Percentiles rank a stretch among this genome's conserved stretches.
Conservation (phyloP, 53 echinoderm and acorn worm species). For the Pentamera pediparva region DNA sequence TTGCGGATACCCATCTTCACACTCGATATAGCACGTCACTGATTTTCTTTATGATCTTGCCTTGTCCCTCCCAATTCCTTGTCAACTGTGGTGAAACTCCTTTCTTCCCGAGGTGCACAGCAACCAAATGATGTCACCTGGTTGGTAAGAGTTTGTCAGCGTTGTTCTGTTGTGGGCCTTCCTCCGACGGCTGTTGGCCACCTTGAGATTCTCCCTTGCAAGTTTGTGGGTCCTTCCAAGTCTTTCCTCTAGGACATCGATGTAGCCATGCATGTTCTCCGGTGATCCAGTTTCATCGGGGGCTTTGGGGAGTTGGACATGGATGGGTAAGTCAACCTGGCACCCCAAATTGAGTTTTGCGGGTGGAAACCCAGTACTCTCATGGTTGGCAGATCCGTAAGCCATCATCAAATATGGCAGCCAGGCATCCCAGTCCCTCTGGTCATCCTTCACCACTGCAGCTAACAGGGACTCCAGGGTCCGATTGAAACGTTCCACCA, state of each 20-base stretch:
- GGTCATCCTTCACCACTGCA: background rate
- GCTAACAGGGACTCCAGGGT: background rate
- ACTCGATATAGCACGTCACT: background rate
- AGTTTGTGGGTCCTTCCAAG: slow-evolving; percentile 10
- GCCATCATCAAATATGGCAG: slow-evolving; percentile 42
- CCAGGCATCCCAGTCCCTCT: background rate
- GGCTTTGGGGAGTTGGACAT: background rate
- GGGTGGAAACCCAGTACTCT: slow-evolving; percentile 35
- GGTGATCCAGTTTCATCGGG: too few species aligned
- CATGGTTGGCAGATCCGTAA: slow-evolving; percentile 46
- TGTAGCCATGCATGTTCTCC: background rate
- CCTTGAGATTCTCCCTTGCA: background rate
- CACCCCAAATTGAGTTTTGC: slow-evolving; percentile 48
- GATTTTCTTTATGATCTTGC: background rate
- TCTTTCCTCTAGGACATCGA: background rate
- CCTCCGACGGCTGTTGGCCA: background rate
- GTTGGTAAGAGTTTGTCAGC: background rate
- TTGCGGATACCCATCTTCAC: background rate
- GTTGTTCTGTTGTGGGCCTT: background rate
- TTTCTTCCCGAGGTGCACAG: background rate
- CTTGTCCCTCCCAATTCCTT: background rate
- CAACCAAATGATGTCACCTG: slow-evolving; percentile 20
- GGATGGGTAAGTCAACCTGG: slow-evolving; percentile 30
- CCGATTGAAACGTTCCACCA: too few species aligned
- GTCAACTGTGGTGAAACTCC: background rate